Conservation (phyloP, 2,113 vertebrate genomes). For the Epinephelus cyanopodus region DNA sequence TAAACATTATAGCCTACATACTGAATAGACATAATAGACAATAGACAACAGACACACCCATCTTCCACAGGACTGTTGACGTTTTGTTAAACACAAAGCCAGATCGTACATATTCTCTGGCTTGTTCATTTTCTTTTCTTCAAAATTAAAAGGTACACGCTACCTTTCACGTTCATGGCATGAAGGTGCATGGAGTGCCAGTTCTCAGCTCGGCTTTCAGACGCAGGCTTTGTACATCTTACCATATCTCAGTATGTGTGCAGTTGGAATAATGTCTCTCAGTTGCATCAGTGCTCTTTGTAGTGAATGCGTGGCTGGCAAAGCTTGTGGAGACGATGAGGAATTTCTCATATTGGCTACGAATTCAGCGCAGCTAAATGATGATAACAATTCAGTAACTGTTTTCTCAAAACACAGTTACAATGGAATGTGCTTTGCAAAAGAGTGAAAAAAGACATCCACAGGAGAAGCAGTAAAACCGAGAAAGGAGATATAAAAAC, state of each 20-base stretch:
- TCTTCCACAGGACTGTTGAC: neutral
- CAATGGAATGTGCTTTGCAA: conserved; percentile 3
- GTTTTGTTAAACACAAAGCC: neutral
- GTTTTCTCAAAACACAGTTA: conserved; percentile 19
- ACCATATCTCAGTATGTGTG: neutral
- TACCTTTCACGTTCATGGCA: neutral
- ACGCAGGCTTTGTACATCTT: neutral
- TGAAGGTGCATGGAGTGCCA: neutral
- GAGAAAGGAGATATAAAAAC: neutral
- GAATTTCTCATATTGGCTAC: conserved; percentile 11
- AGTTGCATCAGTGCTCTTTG: conserved; percentile 61
- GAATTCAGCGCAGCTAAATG: neutral
- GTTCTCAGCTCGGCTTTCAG: neutral
- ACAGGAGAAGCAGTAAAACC: neutral
- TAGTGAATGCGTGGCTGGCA: conserved; percentile 1
- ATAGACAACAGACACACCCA: neutral
- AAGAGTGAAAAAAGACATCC: neutral
- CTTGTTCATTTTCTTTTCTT: neutral
- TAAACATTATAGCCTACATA: too few relatives aligned
- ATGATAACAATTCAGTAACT: neutral
- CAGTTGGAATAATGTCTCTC: conserved; percentile 41
- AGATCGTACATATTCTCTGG: neutral
- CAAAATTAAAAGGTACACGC: neutral
- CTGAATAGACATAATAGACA: neutral
- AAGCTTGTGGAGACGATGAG: conserved; percentile 13